Evolutionary conservation across 1,140 invertebrate genomes (phyloP).

Genomic region (Zaprionus kolodkinae): DNA sequence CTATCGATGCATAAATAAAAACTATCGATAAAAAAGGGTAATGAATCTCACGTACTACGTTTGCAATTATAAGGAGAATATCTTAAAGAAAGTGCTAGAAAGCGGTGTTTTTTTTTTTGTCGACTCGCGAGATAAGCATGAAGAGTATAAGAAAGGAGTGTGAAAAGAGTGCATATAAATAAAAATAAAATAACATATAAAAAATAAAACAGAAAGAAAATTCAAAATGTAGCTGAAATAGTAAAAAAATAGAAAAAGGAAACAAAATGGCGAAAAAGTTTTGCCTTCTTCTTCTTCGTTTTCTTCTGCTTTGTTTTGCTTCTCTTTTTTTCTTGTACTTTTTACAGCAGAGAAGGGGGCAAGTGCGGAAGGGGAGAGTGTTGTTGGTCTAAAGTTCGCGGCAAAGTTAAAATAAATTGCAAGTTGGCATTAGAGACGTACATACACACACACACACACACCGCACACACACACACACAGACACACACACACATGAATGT

Average conservation of each 20-base stretch:
- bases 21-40: not conserved
- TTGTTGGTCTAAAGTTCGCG: slow-evolving; percentile 72
- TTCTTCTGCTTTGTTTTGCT: slow-evolving; percentile 59
- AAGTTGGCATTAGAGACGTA: slow-evolving; percentile 79
- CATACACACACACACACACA: slow-evolving; percentile 45
- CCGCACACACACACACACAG: slow-evolving; percentile 50
- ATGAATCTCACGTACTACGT: too few relatives aligned
- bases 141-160: slow-evolving; percentile 21
- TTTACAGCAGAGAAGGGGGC: not conserved
- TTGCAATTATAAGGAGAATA: too few relatives aligned
- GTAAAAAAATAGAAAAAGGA: slow-evolving; percentile 66
- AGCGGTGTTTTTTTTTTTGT: too few relatives aligned
- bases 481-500: slow-evolving; percentile 62
- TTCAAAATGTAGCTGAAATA: slow-evolving; percentile 71
- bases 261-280: slow-evolving; percentile 73
- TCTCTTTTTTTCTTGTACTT: slow-evolving; percentile 44
- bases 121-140: slow-evolving; percentile 29
- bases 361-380: not conserved
- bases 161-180: slow-evolving; percentile 10
- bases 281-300: slow-evolving; percentile 47
- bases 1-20: not conserved
- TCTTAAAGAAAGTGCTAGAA: not conserved
- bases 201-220: slow-evolving; percentile 31
- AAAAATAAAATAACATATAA: not conserved
- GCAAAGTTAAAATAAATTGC: slow-evolving; percentile 82